phyloP scores from a whole-genome alignment of 2,888 invertebrate genomes.

The Trachelus stipa region DNA sequence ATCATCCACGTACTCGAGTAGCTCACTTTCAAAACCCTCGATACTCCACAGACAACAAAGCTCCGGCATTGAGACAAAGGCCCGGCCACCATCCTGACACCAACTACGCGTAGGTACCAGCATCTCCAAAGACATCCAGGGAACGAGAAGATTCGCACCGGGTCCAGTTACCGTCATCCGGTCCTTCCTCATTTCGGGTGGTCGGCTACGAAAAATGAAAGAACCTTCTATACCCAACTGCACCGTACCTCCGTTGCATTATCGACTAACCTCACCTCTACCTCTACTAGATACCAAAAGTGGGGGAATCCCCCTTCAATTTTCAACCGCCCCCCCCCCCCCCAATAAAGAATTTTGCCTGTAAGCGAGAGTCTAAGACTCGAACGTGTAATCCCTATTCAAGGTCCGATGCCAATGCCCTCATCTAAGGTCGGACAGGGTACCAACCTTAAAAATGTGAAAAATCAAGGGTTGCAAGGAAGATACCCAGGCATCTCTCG shows the following conservation, averaged over 20 bases:
- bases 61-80: slow-evolving; percentile 26
- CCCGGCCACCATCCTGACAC: slow-evolving; percentile 8
- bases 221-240: slow-evolving; percentile 7
- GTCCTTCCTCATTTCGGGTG: slow-evolving; percentile 44
- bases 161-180: slow-evolving; percentile 38
- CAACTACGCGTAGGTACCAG: slow-evolving; percentile 13
- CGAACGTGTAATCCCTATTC: slow-evolving; percentile 5
- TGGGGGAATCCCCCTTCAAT: neutral
- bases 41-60: slow-evolving; percentile 28
- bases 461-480: neutral
- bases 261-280: neutral
- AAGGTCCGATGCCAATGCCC: slow-evolving; percentile 2
- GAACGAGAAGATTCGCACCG: slow-evolving; percentile 14
- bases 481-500: neutral
- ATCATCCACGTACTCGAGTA: neutral
- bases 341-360: neutral
- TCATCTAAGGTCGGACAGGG: neutral
- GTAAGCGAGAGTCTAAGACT: slow-evolving; percentile 10
- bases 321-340: neutral
- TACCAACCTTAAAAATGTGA: neutral
- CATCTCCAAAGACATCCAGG: slow-evolving; percentile 5
- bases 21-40: neutral
- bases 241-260: neutral
- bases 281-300: neutral
- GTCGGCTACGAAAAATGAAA: slow-evolving; percentile 30